Percentiles rank a stretch among this genome's conserved stretches.
These are phyloP conservation scores for Botia almorhae DNA, from an alignment of 2,797 vertebrate genomes.

Conservation along the genomic window DNA sequence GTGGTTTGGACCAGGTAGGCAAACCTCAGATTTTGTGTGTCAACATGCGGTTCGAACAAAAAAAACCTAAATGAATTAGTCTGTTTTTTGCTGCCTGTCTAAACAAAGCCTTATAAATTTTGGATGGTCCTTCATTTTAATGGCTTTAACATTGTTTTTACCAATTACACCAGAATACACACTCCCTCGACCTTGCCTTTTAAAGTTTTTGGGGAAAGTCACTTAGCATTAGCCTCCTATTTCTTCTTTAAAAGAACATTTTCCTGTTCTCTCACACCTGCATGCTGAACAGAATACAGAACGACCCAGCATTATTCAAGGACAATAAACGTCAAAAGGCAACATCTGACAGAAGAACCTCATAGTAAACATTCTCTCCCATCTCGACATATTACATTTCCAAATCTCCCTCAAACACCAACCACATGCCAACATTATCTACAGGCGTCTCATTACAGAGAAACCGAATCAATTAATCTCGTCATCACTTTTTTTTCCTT, in stretches of 20 bases:
- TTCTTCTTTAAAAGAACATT: background rate
- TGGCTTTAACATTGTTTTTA: background rate
- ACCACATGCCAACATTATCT: constrained; percentile 42
- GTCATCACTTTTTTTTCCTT: constrained; percentile 57
- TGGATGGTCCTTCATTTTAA: constrained; percentile 14
- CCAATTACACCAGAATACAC: constrained; percentile 11
- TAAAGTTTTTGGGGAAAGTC: background rate
- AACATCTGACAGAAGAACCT: constrained; percentile 10
- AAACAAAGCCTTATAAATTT: background rate
- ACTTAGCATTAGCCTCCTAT: background rate
- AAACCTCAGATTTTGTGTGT: too few relatives aligned
- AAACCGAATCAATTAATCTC: constrained; percentile 58
- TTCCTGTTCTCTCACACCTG: background rate
- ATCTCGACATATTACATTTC: background rate
- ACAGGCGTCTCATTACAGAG: constrained; percentile 57
- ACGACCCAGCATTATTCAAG: background rate
- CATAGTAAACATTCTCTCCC: background rate
- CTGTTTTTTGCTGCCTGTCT: background rate
- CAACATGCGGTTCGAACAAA: background rate
- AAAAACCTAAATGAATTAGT: background rate
- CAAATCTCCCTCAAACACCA: constrained; percentile 31
- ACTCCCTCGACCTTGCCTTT: constrained; percentile 18
- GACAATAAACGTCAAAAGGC: background rate
- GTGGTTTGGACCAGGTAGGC: too few relatives aligned
- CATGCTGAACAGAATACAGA: constrained; percentile 13